These are phyloP conservation scores for Isotomurus palustris DNA, from an alignment of 2,888 invertebrate species.

Conservation along the genomic window DNA sequence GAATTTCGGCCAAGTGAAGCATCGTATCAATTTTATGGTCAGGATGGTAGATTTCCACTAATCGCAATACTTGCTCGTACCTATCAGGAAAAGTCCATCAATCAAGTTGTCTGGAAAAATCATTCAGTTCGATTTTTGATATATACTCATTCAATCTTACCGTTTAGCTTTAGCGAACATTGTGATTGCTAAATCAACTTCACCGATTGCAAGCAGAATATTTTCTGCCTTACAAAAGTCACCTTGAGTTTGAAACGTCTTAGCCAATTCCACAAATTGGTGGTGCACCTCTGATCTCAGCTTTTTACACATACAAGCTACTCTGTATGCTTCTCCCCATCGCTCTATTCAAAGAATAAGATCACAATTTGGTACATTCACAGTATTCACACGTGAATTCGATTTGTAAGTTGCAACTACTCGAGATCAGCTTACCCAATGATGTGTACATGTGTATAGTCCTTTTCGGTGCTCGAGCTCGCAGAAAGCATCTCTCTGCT, in stretches of 20 bases:
- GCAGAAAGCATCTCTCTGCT: too few relatives aligned
- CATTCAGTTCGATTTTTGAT: too few relatives aligned
- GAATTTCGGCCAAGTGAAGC: slow-evolving; percentile 80
- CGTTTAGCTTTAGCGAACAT: slow-evolving; percentile 36
- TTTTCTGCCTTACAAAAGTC: slow-evolving; percentile 83
- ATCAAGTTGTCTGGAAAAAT: too few relatives aligned
- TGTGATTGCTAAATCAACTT: slow-evolving; percentile 62
- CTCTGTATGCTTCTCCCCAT: slow-evolving; percentile 78
- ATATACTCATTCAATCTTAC: slow-evolving; percentile 11
- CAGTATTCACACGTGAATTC: too few relatives aligned
- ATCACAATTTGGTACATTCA: background rate
- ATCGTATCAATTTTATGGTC: slow-evolving; percentile 84
- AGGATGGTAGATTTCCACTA: slow-evolving; percentile 81
- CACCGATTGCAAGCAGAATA: slow-evolving; percentile 80
- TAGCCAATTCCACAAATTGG: slow-evolving; percentile 79
- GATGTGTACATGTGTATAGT: too few relatives aligned
- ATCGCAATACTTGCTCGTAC: slow-evolving; percentile 71
- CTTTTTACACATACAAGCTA: slow-evolving; percentile 65
- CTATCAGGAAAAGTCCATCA: too few relatives aligned
- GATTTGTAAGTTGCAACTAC: too few relatives aligned
- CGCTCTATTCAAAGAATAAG: too few relatives aligned
- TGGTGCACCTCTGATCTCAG: slow-evolving; percentile 65
- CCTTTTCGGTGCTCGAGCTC: too few relatives aligned
- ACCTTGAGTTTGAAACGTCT: slow-evolving; percentile 71
- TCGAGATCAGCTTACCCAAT: too few relatives aligned